Evolutionary conservation across 2,113 vertebrate species (phyloP).

Genomic region (Nanorana parkeri): DNA sequence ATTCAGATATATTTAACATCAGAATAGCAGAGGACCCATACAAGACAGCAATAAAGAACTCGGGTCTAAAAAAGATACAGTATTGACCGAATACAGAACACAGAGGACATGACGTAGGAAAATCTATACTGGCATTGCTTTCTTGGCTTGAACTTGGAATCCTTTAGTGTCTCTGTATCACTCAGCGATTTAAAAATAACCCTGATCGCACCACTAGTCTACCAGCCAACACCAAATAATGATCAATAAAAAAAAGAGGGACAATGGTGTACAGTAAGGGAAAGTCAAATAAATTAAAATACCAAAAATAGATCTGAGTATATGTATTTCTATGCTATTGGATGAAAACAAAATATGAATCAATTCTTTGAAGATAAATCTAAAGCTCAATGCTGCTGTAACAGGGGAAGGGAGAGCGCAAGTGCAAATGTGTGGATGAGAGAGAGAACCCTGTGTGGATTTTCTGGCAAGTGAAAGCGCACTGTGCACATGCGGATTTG

Average conservation of each 20-base stretch:
- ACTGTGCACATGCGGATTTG: no score
- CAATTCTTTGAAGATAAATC: neutral
- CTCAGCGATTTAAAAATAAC: constrained; percentile 19
- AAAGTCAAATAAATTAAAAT: constrained; percentile 15
- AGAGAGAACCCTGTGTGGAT: no score
- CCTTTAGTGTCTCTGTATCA: constrained; percentile 12
- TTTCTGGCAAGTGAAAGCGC: no score
- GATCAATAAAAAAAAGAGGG: constrained; percentile 6
- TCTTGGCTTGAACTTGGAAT: constrained; percentile 7
- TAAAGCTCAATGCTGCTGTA: no score
- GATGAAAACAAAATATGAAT: neutral
- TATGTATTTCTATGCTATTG: neutral
- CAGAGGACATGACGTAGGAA: constrained; percentile 11
- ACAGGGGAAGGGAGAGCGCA: no score
- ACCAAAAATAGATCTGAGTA: constrained; percentile 14
- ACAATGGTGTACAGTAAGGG: neutral
- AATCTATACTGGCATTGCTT: neutral
- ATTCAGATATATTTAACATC: neutral
- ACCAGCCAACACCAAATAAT: neutral
- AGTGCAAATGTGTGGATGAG: no score
- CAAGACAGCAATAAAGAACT: neutral
- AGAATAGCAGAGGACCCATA: neutral
- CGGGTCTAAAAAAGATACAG: neutral
- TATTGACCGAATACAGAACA: constrained; percentile 23
- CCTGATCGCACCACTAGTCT: constrained; percentile 18